Evolutionary conservation across 2,888 invertebrate genomes (phyloP).

Genomic region (Pedicia rivosa): DNA sequence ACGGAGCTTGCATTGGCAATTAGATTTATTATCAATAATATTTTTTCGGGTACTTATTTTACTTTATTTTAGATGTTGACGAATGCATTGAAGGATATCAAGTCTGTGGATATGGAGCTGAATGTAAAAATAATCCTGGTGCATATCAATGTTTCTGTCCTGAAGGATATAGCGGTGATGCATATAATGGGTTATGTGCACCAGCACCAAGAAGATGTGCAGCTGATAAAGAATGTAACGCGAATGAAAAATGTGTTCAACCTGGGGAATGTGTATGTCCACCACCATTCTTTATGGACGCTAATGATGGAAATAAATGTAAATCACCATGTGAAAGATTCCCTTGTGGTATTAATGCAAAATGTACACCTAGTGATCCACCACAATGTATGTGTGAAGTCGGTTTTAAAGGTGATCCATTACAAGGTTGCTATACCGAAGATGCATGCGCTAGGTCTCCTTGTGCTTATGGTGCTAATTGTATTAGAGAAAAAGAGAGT

Average conservation of each 20-base stretch:
- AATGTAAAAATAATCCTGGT: conserved; percentile 66
- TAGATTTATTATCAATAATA: not conserved
- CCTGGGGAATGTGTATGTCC: conserved; percentile 85
- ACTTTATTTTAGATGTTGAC: conserved; percentile 61
- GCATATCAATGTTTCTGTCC: conserved; percentile 70
- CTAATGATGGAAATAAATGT: conserved; percentile 67
- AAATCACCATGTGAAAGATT: conserved; percentile 86
- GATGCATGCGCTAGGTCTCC: conserved; percentile 75
- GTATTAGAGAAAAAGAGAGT: conserved; percentile 72
- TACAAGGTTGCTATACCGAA: conserved; percentile 67
- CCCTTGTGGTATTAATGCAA: conserved; percentile 78
- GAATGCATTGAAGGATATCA: conserved; percentile 64
- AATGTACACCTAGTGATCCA: conserved; percentile 78
- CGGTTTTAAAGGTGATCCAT: conserved; percentile 75
- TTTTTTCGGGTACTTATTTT: conserved; percentile 5
- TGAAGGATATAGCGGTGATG: conserved; percentile 63
- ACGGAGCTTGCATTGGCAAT: conserved; percentile 58
- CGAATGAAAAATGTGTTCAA: conserved; percentile 81
- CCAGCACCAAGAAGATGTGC: conserved; percentile 69
- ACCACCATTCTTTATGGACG: conserved; percentile 76
- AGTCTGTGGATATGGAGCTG: conserved; percentile 73
- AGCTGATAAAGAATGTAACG: conserved; percentile 64
- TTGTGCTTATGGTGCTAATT: conserved; percentile 77
- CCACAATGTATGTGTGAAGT: conserved; percentile 77
- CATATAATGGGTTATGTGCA: conserved; percentile 66